Percentiles rank a stretch among this genome's conserved stretches.
Evolutionary conservation across 2,888 invertebrate species (phyloP).

Genomic region (Smittia sp.): DNA sequence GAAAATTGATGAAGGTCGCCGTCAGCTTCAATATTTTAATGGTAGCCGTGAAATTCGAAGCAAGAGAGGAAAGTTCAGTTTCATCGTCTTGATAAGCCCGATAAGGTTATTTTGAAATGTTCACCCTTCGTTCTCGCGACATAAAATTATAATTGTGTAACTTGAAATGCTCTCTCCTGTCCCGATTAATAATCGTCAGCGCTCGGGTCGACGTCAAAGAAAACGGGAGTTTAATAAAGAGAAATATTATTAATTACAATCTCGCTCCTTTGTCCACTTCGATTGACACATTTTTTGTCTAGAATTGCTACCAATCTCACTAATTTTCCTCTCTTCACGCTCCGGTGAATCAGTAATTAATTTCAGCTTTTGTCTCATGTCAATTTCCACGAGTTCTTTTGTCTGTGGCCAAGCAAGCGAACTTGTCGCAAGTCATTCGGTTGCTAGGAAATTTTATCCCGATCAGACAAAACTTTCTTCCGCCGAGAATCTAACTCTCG

Average conservation of each 20-base stretch:
- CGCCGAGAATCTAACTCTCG: too few relatives aligned
- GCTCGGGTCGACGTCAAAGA: neutral
- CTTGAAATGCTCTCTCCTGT: too few relatives aligned
- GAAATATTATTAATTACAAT: neutral
- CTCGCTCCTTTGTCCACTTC: neutral
- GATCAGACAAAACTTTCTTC: neutral
- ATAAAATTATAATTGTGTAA: too few relatives aligned
- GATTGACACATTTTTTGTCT: neutral
- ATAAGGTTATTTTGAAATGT: too few relatives aligned
- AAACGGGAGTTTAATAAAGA: neutral
- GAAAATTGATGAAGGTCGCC: too few relatives aligned
- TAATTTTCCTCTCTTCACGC: neutral
- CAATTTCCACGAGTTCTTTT: neutral
- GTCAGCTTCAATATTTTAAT: too few relatives aligned
- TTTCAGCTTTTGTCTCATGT: neutral
- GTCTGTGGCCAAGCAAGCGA: neutral
- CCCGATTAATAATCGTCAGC: too few relatives aligned
- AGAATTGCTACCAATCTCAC: neutral
- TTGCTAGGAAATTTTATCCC: neutral
- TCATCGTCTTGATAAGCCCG: too few relatives aligned
- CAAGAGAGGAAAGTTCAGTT: too few relatives aligned
- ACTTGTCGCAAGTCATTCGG: neutral
- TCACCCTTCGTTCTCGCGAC: too few relatives aligned
- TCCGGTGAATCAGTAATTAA: neutral
- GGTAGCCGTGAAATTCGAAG: too few relatives aligned